Conservation (phyloP, 2,888 invertebrate genomes). For the Nezara viridula region DNA sequence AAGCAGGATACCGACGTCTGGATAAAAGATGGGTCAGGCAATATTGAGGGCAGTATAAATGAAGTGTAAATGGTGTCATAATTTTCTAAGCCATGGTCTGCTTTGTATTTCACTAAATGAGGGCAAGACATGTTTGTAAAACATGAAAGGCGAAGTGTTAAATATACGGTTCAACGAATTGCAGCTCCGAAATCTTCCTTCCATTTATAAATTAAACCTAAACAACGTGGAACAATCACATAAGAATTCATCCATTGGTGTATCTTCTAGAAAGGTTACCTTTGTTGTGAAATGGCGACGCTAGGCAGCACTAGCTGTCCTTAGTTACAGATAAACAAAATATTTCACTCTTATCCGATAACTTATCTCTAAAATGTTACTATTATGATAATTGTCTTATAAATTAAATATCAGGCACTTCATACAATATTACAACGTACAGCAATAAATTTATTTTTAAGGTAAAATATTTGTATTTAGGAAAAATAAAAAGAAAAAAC, state of each 20-base stretch:
- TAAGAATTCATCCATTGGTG: not conserved
- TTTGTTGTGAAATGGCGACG: not conserved
- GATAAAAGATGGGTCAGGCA: constrained; percentile 22
- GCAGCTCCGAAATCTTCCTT: not conserved
- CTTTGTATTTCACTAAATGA: constrained; percentile 85
- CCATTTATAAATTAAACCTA: not conserved
- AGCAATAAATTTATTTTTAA: too few relatives aligned
- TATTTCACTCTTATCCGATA: not conserved
- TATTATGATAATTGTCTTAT: too few relatives aligned
- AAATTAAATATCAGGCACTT: too few relatives aligned
- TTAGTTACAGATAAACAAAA: not conserved
- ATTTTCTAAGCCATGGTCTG: constrained; percentile 80
- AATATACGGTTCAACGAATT: not conserved
- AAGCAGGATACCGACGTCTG: constrained; percentile 73
- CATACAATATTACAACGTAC: too few relatives aligned
- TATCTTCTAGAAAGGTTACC: not conserved
- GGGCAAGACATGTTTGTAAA: constrained; percentile 80
- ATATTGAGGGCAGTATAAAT: constrained; percentile 82
- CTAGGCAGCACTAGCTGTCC: not conserved
- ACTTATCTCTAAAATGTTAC: not conserved
- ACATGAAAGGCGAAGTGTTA: not conserved
- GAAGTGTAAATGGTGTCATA: constrained; percentile 87
- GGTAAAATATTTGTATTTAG: too few relatives aligned
- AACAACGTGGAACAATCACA: not conserved
- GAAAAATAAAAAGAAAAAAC: too few relatives aligned